Evolutionary conservation across 1,140 invertebrate species (phyloP), one percentile per base, ranked within the genome.

Genomic region (Lamellibrachia luymesi): DNA sequence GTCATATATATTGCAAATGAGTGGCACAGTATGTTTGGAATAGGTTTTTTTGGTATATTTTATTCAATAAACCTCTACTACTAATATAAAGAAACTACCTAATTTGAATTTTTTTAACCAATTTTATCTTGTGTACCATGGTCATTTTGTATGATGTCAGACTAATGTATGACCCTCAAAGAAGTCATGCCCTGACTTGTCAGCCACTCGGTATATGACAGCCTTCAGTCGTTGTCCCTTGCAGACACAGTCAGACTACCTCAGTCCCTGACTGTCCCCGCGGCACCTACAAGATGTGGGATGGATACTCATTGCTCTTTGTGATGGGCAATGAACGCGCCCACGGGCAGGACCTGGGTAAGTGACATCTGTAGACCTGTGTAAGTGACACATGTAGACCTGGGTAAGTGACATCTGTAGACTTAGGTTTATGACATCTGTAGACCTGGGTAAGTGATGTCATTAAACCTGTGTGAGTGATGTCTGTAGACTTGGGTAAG

Each of bases 231-330:
- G 50, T 17, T 22, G 8, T 80, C 25, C 2, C 0, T 91, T 38
- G 38, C 94, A 96, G 96, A 93, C 99, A 99, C 97, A 99, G 99
- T 52, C 99, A 99, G 96, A 97, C 97, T 2, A 97, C 97, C 50
- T 96, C 97, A 94, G 97, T 98, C 92, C 99, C 99, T 0, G 95
- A 97, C n/a, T 99, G 99, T 97, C 99, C 99, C 0, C 95, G 95
- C 89, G 98, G 98, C 93, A 98, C 98, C 0, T 96, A 97, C 4
- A 97, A 97, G 95, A 95, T 99, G 92, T 99, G 99, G 99, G 98
- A 98, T 93, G 99, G 99, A 93, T 99, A 98, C 96, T 99, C 99
- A 4, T 97, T 99, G 1, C 97, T 99, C 0, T 98, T 99, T 95
- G 98, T 99, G 91, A 98, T 98, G 96, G 99, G 98, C 91, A 98